Evolutionary conservation across 2,888 invertebrate species (phyloP).

Genomic region (Perdita meconis): DNA sequence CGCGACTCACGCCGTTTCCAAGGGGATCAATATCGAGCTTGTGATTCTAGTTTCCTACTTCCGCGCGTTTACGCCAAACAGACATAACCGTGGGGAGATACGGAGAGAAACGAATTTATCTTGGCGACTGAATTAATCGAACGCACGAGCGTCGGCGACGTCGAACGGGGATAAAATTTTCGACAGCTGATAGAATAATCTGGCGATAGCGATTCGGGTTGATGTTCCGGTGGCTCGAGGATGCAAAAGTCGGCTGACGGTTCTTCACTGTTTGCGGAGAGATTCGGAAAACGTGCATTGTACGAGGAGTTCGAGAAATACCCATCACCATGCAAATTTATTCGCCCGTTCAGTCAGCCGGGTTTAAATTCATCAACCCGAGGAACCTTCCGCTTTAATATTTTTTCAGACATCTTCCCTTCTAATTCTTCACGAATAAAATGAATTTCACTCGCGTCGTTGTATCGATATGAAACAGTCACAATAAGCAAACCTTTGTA

Average conservation of each 20-base stretch:
- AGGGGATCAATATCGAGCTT: constrained; percentile 61
- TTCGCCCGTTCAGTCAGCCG: constrained; percentile 14
- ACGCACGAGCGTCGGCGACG: constrained; percentile 6
- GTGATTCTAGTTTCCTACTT: constrained; percentile 29
- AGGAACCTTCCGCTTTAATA: background rate
- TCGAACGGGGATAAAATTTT: constrained; percentile 4
- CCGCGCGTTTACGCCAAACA: background rate
- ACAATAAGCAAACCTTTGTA: no score
- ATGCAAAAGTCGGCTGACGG: constrained; percentile 21
- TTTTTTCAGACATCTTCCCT: background rate
- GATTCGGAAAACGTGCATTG: constrained; percentile 18
- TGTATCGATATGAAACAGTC: background rate
- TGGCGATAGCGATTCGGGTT: constrained; percentile 25
- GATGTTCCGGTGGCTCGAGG: background rate
- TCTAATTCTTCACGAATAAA: no score
- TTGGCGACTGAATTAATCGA: constrained; percentile 28
- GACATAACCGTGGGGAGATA: constrained; percentile 29
- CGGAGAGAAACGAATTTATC: constrained; percentile 25
- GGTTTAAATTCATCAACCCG: constrained; percentile 16
- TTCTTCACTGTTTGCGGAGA: constrained; percentile 26
- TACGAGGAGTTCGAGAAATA: constrained; percentile 15
- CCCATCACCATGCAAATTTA: constrained; percentile 36
- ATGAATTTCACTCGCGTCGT: background rate
- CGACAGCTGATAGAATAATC: constrained; percentile 12
- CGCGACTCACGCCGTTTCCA: constrained; percentile 37